A percentile compares a stretch with the other conserved stretches of the same genome.
phyloP scores from a whole-genome alignment of 2,113 vertebrate genomes.

The Sigmodon hispidus region DNA sequence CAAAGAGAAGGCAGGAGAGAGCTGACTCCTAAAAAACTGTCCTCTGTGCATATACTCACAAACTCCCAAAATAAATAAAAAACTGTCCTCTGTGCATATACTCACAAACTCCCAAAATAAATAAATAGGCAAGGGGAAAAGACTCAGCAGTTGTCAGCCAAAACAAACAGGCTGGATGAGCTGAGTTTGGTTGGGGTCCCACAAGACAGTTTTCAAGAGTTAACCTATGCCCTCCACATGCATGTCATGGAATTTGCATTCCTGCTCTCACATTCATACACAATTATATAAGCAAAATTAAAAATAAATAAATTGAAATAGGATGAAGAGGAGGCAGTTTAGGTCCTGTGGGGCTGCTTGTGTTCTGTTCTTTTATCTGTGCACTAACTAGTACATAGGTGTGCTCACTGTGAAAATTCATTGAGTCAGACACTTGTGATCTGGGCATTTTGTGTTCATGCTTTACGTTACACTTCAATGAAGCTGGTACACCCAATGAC shows the following conservation, averaged over 20 bases:
- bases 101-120: background rate
- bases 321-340: background rate
- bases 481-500: background rate
- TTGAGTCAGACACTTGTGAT: background rate
- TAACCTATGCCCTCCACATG: background rate
- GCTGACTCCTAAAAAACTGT: background rate
- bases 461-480: background rate
- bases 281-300: background rate
- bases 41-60: background rate
- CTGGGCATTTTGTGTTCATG: background rate
- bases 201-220: background rate
- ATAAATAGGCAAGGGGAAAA: too few relatives aligned
- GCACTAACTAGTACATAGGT: background rate
- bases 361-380: background rate
- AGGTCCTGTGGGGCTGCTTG: background rate
- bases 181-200: background rate
- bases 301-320: background rate
- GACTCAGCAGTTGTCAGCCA: background rate
- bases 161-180: background rate
- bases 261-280: background rate
- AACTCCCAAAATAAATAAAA: too few relatives aligned
- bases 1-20: background rate
- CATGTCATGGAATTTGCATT: background rate
- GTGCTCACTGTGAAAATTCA: background rate
- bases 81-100: background rate